Evolutionary conservation across 1,140 invertebrate species (phyloP).

Genomic region (Bombus confusus): DNA sequence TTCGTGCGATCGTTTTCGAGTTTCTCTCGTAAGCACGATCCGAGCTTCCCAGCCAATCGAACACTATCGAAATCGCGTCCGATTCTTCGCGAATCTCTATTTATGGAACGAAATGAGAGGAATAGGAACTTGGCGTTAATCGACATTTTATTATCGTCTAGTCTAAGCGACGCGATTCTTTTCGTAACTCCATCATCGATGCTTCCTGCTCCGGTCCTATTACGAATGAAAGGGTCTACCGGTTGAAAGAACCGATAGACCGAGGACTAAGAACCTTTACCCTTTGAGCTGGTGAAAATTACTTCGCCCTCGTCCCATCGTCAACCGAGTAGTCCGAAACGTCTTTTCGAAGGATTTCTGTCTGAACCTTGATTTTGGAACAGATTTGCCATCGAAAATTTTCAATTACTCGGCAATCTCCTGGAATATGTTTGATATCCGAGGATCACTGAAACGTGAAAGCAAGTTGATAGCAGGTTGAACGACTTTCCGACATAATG

Average conservation of each 20-base stretch:
- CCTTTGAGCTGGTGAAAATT: slow-evolving; percentile 35
- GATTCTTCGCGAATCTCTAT: neutral
- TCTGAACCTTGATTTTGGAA: slow-evolving; percentile 33
- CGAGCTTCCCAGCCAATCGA: neutral
- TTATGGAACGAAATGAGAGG: neutral
- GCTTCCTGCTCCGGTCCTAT: slow-evolving; percentile 45
- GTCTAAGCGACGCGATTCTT: slow-evolving; percentile 44
- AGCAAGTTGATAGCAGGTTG: neutral
- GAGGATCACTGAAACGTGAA: neutral
- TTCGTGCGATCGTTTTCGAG: slow-evolving; percentile 1
- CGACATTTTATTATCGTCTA: slow-evolving; percentile 49
- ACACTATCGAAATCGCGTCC: neutral
- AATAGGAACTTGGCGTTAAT: slow-evolving; percentile 20
- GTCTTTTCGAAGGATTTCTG: slow-evolving; percentile 10
- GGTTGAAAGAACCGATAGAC: slow-evolving; percentile 42
- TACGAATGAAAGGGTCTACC: slow-evolving; percentile 48
- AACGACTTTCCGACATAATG: neutral
- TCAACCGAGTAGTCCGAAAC: slow-evolving; percentile 21
- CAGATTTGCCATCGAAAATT: neutral
- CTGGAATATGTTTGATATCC: neutral
- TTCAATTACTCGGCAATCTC: neutral
- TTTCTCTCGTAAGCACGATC: neutral
- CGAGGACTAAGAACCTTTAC: neutral
- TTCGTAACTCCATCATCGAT: slow-evolving; percentile 57
- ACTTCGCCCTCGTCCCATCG: neutral